These are phyloP conservation scores for Drosophila aff. DNA, from an alignment of 1,140 invertebrate species.

Conservation along the genomic window DNA sequence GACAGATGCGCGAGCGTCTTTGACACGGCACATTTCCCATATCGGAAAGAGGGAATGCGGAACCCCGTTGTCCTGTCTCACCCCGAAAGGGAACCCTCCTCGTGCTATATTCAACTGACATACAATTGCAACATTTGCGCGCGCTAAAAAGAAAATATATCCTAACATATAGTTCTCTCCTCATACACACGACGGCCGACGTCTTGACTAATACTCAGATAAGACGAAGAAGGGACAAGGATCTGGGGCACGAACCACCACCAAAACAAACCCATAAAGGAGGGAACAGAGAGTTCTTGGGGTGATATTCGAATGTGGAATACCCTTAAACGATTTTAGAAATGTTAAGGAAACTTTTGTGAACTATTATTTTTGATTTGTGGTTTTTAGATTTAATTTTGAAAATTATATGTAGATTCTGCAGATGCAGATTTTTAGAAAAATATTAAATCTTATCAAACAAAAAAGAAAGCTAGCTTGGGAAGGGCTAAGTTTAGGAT, in stretches of 20 bases:
- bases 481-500: too few species aligned
- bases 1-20: conserved; percentile 52
- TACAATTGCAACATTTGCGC: conserved; percentile 80
- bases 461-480: too few species aligned
- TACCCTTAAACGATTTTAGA: conserved; percentile 2
- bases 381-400: too few species aligned
- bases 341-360: too few species aligned
- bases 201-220: conserved; percentile 55
- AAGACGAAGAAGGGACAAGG: conserved; percentile 49
- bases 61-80: conserved; percentile 19
- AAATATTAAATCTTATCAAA: too few species aligned
- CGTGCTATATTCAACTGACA: conserved; percentile 49
- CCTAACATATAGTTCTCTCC: conserved; percentile 36
- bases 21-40: conserved; percentile 48
- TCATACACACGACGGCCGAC: conserved; percentile 13
- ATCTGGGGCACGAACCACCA: conserved; percentile 71
- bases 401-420: too few species aligned
- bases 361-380: not conserved
- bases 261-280: conserved; percentile 33
- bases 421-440: too few species aligned
- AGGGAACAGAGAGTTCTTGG: not conserved
- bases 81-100: conserved; percentile 26
- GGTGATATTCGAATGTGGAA: not conserved
- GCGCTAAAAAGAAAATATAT: conserved; percentile 69
- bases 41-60: conserved; percentile 55